Base-by-base conservation (phyloP, 2,113 vertebrate species). In the Nibea albiflora region DNA sequence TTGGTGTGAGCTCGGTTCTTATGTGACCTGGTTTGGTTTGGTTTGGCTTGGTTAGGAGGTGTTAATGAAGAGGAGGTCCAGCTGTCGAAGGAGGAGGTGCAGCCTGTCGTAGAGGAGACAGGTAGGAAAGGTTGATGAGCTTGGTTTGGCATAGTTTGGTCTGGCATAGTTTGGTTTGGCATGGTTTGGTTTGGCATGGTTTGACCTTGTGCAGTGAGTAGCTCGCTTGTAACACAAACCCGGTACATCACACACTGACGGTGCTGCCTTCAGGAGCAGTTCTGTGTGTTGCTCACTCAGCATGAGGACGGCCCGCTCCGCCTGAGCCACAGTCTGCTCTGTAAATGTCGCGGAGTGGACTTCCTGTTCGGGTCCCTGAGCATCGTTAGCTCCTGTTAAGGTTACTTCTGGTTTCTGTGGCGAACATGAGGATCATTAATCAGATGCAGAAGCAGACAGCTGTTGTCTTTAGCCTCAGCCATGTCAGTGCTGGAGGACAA, bases 1-100 rank as follows among this genome's bases (percentile, higher is more conserved):
- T 64, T 42, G 61, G 31, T 20, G 66, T 1, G 49, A 54, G 20
- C n/a, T 63, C 20, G 35, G 52, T 62, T 83, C 76, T 85, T 4
- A 76, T 65, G 14, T 19, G 31, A 20, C 39, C 46, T 63, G 35
- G 35, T 31, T 31, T 5, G 53, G 58, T 78, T 52, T 63, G 54
- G 57, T 78, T 46, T 52, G 76, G 44, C 22, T 79, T 19, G 4
- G 64, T 81, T 65, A 89, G 89, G 75, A 73, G 71, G 66, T 2
- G 16, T 3, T 49, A 0, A 22, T 0, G 57, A 44, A 71, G 85
- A 92, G 73, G 77, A 86, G 61, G 78, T 56, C 26, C 20, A 46
- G 7, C 22, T 11, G 67, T n/a, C 0, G 12, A 24, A 85, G 70
- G 71, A 79, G 82, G 84, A 88, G 4, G 83, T 20, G 26, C 58